Base-by-base conservation (phyloP, 2,888 invertebrate genomes). In the Clunio marinus region DNA sequence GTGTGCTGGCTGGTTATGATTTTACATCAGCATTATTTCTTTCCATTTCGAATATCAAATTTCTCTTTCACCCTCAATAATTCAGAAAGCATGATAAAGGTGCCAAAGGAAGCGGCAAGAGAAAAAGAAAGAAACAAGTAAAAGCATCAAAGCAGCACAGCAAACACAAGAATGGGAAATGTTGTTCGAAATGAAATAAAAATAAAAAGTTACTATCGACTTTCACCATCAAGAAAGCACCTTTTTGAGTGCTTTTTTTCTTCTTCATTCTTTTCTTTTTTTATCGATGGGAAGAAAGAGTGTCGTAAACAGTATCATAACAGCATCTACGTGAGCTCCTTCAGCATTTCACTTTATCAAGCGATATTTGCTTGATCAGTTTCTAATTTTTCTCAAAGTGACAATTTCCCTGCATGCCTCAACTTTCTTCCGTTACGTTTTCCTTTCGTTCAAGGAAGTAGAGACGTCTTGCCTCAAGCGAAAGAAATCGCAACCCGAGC, bases 1-100 rank as follows among this genome's bases (percentile, higher is more conserved):
- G 66, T 66, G 66, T 32, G 25, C 46, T 55, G 55, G 45, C 46
- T 46, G 46, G 66, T 66, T 66, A 66, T 55, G 66, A 66, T 66
- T 66, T 65, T 55, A 28, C 51, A 57, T 57, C 57, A 57, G 57
- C 27, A 57, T 22, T 20, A 20, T 51, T 41, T 41, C 51, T n/a
- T n/a, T 51, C 51, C 51, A 51, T 22, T n/a, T n/a, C 51, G 27
- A n/a, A 24, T 57, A 57, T 57, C 25, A 7, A 57, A 57, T 27
- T 27, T 20, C 57, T 10, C 2, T 57, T 24, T n/a, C 25, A 25
- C 17, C 17, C 51, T 22, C 25, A 57, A 57, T 57, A 57, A 57
- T 25, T 57, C 57, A 57, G 57, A 15, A 57, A 25, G 17, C 51
- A 51, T 51, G 22, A 51, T 20, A 32, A 51, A 51, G 51, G 51